Evolutionary conservation across 2,888 invertebrate genomes (phyloP).

Genomic region (Machimus rusticus): DNA sequence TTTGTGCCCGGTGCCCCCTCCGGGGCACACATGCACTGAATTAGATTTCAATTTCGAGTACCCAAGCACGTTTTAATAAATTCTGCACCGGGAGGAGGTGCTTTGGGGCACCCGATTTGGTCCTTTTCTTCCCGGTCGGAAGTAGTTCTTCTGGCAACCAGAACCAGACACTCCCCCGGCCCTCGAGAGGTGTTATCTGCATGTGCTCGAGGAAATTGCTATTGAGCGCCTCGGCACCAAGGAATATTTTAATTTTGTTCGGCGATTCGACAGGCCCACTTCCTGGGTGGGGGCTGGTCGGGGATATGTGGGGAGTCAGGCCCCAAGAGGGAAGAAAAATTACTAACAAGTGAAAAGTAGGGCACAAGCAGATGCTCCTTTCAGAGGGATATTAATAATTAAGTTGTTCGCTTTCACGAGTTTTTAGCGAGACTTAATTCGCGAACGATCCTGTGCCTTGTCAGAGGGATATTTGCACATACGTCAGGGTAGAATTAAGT

Average conservation of each 20-base stretch:
- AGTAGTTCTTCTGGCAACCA: background rate
- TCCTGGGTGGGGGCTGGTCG: background rate
- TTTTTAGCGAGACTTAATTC: background rate
- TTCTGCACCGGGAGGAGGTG: background rate
- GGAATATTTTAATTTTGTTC: background rate
- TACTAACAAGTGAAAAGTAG: background rate
- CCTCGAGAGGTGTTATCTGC: background rate
- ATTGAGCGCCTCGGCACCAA: background rate
- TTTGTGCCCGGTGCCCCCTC: background rate
- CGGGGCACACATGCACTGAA: background rate
- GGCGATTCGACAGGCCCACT: background rate
- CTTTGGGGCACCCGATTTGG: background rate
- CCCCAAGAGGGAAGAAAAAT: background rate
- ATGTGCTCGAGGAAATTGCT: background rate
- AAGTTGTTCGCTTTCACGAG: background rate
- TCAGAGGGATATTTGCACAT: background rate
- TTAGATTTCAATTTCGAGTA: constrained; percentile 16
- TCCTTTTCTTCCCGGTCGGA: background rate
- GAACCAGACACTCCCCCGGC: background rate
- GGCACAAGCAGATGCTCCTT: background rate
- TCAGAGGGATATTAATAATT: background rate
- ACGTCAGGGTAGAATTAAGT: background rate
- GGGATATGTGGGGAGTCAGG: background rate
- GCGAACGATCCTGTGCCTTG: background rate
- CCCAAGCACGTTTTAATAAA: constrained; percentile 11